Conservation (phyloP, 2,888 invertebrate species). For the Sphaeridia pumilis region DNA sequence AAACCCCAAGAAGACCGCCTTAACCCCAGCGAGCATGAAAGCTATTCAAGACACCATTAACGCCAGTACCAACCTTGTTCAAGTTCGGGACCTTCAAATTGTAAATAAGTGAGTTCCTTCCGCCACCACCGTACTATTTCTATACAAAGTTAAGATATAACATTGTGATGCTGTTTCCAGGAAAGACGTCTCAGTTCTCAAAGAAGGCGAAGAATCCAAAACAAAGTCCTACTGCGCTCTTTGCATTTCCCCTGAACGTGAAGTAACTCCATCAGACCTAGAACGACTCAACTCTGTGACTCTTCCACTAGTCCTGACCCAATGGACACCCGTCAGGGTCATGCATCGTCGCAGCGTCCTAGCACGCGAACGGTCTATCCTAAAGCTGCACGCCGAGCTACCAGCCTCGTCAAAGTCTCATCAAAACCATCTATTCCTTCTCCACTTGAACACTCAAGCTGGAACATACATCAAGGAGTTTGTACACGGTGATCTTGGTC, state of each 20-base stretch:
- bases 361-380: slow-evolving; percentile 53
- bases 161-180: no score
- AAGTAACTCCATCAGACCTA: slow-evolving; percentile 40
- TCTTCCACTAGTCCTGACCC: slow-evolving; percentile 51
- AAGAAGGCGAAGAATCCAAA: slow-evolving; percentile 78
- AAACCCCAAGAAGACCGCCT: slow-evolving; percentile 50
- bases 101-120: slow-evolving; percentile 48
- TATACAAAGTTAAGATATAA: no score
- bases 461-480: slow-evolving; percentile 97
- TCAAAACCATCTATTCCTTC: slow-evolving; percentile 43
- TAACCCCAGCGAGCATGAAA: slow-evolving; percentile 45
- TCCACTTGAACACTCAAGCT: slow-evolving; percentile 68
- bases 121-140: no score
- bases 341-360: slow-evolving; percentile 60
- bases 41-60: slow-evolving; percentile 52
- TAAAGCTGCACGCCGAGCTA: slow-evolving; percentile 50
- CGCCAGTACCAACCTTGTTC: slow-evolving; percentile 44
- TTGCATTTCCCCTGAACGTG: slow-evolving; percentile 46
- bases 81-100: slow-evolving; percentile 53
- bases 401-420: slow-evolving; percentile 38
- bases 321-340: slow-evolving; percentile 83
- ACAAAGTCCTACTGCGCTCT: slow-evolving; percentile 76
- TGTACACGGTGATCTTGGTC: slow-evolving; percentile 87
- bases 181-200: slow-evolving; percentile 56
- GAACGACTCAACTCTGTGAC: slow-evolving; percentile 45